Percentiles rank a stretch among this genome's conserved stretches.
phyloP scores from a whole-genome alignment of 2,888 invertebrate species.

The Atrina japonica region DNA sequence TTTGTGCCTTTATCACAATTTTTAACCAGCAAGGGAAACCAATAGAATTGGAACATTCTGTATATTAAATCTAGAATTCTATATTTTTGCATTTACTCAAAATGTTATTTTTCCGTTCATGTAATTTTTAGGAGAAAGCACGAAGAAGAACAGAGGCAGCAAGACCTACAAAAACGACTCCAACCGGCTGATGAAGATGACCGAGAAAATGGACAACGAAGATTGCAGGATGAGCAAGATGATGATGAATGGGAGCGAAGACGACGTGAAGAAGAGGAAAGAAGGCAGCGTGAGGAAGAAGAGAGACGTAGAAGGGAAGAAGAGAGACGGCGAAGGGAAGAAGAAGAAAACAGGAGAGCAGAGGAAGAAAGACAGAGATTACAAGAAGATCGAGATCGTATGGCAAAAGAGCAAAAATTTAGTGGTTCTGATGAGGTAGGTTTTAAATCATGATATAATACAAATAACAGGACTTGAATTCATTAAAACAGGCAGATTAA shows the following conservation, averaged over 20 bases:
- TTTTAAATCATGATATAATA: too few species aligned
- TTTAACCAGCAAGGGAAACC: too few species aligned
- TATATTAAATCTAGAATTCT: neutral
- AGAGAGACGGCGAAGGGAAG: constrained; percentile 40
- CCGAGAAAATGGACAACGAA: constrained; percentile 47
- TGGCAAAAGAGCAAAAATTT: constrained; percentile 45
- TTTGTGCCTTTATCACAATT: too few species aligned
- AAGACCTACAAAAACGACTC: constrained; percentile 35
- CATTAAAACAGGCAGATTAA: too few species aligned
- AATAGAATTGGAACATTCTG: too few species aligned
- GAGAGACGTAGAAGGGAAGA: constrained; percentile 52
- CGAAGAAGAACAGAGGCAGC: constrained; percentile 35
- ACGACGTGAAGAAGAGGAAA: constrained; percentile 49
- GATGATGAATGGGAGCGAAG: constrained; percentile 44
- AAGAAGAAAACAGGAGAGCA: constrained; percentile 39
- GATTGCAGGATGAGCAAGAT: constrained; percentile 37
- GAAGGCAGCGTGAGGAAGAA: constrained; percentile 50
- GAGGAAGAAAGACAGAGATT: constrained; percentile 37
- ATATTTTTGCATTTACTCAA: neutral
- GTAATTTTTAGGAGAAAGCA: constrained; percentile 18
- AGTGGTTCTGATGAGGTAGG: constrained; percentile 60
- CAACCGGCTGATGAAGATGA: constrained; percentile 42
- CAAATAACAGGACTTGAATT: too few species aligned
- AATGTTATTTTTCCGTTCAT: neutral
- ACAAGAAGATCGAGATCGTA: constrained; percentile 29